These are phyloP conservation scores for Peromyscus eremicus DNA, from an alignment of 2,797 vertebrate species.

Conservation along the genomic window DNA sequence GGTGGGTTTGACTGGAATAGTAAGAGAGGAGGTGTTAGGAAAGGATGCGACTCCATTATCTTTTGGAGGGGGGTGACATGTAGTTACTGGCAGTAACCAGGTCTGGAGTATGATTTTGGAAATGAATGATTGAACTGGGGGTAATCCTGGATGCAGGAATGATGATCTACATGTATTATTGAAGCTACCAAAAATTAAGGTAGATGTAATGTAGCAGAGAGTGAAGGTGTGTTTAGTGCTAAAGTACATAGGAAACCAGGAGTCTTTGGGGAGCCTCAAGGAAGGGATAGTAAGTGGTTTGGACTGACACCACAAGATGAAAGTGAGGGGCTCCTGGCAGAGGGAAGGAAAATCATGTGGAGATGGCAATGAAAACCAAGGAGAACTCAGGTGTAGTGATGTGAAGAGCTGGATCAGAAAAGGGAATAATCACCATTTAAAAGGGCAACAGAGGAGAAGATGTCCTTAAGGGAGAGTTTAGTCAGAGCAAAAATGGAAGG, in stretches of 20 bases:
- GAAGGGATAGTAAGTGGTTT: not conserved
- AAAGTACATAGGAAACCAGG: not conserved
- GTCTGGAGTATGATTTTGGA: not conserved
- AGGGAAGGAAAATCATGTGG: slow-evolving; percentile 13
- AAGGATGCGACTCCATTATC: slow-evolving; percentile 12
- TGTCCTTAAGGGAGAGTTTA: not conserved
- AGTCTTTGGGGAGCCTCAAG: not conserved
- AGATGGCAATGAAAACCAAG: slow-evolving; percentile 42
- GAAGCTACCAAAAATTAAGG: slow-evolving; percentile 3
- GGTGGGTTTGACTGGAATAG: not conserved
- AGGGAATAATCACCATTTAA: not conserved
- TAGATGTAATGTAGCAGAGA: not conserved
- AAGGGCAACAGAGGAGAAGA: not conserved
- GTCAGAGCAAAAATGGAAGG: not conserved
- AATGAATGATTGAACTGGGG: not conserved
- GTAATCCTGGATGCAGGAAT: not conserved
- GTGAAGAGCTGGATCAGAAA: not conserved
- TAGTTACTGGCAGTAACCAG: not conserved
- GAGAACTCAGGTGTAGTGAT: not conserved
- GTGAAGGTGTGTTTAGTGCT: not conserved
- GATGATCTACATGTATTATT: not conserved
- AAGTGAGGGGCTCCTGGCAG: not conserved
- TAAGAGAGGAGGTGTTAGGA: not conserved
- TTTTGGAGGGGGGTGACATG: not conserved
- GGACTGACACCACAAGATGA: not conserved